Percentiles rank a stretch among this genome's conserved stretches.
phyloP scores from a whole-genome alignment of 2,113 vertebrate genomes.

The Martes martes region DNA sequence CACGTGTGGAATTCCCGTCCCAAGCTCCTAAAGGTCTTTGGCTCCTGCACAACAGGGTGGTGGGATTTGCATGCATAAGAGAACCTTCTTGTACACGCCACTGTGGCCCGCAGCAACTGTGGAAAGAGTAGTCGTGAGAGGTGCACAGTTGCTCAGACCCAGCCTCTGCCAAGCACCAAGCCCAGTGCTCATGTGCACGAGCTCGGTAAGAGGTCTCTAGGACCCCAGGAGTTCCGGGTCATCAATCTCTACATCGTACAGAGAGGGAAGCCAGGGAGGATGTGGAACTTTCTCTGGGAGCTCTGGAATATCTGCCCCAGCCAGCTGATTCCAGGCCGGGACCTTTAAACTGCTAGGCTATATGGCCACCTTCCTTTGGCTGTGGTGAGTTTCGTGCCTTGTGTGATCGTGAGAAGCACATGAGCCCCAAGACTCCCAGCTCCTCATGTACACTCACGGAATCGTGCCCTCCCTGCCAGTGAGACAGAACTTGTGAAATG shows the following conservation, averaged over 20 bases:
- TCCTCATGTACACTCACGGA: not conserved
- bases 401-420: not conserved
- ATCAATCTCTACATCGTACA: rapidly evolving
- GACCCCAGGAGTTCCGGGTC: not conserved
- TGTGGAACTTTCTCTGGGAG: not conserved
- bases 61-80: not conserved
- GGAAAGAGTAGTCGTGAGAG: not conserved
- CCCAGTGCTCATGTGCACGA: not conserved
- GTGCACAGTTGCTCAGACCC: not conserved
- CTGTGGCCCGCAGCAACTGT: rapidly evolving
- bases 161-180: not conserved
- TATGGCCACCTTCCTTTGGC: not conserved
- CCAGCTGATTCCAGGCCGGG: too few relatives aligned
- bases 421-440: not conserved
- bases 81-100: not conserved
- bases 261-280: not conserved
- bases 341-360: too few relatives aligned
- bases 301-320: not conserved
- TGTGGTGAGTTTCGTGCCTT: not conserved
- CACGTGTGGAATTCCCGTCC: not conserved
- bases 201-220: too few relatives aligned
- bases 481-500: not conserved
- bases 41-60: not conserved
- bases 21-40: not conserved
- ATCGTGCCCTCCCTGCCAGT: not conserved